These are phyloP conservation scores for Aradophagus sp. DNA, from an alignment of 1,140 invertebrate species.

Conservation along the genomic window DNA sequence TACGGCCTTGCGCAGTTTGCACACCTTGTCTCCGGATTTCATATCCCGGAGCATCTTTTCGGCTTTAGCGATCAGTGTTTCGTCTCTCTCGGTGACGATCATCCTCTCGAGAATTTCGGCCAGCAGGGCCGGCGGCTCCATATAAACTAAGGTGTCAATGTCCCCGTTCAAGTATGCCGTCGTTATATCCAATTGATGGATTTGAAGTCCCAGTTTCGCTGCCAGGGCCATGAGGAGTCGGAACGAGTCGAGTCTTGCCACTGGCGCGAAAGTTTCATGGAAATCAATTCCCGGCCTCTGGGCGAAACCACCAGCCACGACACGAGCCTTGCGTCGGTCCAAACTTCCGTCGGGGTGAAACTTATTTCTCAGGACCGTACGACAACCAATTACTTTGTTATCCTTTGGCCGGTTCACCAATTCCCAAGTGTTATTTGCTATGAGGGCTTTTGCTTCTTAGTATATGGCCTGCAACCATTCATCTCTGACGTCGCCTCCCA, in stretches of 20 bases:
- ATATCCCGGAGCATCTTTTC: slow-evolving; percentile 6
- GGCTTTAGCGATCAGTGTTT: slow-evolving; percentile 28
- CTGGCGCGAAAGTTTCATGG: slow-evolving; percentile 8
- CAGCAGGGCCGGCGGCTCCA: not conserved
- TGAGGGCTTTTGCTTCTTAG: slow-evolving; percentile 8
- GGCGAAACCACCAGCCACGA: slow-evolving; percentile 38
- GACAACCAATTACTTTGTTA: slow-evolving; percentile 10
- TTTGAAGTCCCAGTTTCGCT: slow-evolving; percentile 8
- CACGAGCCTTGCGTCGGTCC: slow-evolving; percentile 33
- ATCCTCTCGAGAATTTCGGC: not conserved
- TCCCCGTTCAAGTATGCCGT: too few relatives aligned
- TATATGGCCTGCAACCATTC: slow-evolving; percentile 34
- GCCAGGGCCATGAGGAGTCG: slow-evolving; percentile 13
- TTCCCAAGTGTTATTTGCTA: slow-evolving; percentile 36
- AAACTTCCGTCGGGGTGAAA: slow-evolving; percentile 6
- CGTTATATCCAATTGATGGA: slow-evolving; percentile 12
- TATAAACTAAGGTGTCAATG: slow-evolving; percentile 3
- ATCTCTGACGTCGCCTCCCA: slow-evolving; percentile 8
- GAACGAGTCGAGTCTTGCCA: slow-evolving; percentile 13
- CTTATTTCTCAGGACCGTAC: slow-evolving; percentile 28
- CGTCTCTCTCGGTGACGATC: not conserved
- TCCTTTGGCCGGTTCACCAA: slow-evolving; percentile 11
- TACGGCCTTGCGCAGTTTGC: too few relatives aligned
- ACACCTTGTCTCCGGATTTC: slow-evolving; percentile 44
- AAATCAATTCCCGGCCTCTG: slow-evolving; percentile 24